Conservation (phyloP, 2,113 vertebrate species). For the Semicossyphus pulcher region DNA sequence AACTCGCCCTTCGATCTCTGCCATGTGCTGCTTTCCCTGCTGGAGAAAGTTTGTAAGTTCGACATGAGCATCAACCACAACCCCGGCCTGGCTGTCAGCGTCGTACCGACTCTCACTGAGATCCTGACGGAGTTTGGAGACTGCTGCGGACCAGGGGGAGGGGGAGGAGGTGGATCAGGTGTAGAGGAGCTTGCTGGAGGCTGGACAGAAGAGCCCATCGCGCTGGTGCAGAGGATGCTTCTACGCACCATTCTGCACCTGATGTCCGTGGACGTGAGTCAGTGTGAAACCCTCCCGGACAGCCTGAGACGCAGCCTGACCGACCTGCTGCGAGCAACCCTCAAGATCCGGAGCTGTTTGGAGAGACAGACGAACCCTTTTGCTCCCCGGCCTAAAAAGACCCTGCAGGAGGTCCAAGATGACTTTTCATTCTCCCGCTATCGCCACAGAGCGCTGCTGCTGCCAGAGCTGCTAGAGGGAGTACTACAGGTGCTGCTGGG, state of each 20-base stretch:
- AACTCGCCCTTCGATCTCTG: conserved; percentile 96
- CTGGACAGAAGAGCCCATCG: conserved; percentile 95
- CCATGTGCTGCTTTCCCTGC: conserved; percentile 90
- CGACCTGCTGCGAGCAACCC: conserved; percentile 91
- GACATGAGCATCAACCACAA: conserved; percentile 91
- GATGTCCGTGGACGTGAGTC: conserved; percentile 90
- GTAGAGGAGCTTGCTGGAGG: conserved; percentile 86
- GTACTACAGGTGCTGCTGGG: conserved; percentile 91
- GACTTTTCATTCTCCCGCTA: conserved; percentile 86
- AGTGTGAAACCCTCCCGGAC: conserved; percentile 88
- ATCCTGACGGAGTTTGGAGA: conserved; percentile 92
- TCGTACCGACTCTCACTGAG: conserved; percentile 93
- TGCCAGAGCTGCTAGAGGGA: conserved; percentile 93
- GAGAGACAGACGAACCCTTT: conserved; percentile 87
- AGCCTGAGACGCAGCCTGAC: conserved; percentile 90
- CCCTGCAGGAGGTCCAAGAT: conserved; percentile 86
- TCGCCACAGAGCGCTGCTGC: conserved; percentile 88
- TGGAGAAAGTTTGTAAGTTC: conserved; percentile 96
- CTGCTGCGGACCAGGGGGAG: conserved; percentile 79
- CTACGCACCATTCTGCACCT: conserved; percentile 90
- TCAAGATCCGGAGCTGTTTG: conserved; percentile 89
- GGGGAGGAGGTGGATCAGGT: conserved; percentile 58
- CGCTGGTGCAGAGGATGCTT: conserved; percentile 95
- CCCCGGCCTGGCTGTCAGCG: conserved; percentile 88
- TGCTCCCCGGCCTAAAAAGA: conserved; percentile 84